Conservation (phyloP, 2,888 invertebrate genomes). For the Drosophila rellima region DNA sequence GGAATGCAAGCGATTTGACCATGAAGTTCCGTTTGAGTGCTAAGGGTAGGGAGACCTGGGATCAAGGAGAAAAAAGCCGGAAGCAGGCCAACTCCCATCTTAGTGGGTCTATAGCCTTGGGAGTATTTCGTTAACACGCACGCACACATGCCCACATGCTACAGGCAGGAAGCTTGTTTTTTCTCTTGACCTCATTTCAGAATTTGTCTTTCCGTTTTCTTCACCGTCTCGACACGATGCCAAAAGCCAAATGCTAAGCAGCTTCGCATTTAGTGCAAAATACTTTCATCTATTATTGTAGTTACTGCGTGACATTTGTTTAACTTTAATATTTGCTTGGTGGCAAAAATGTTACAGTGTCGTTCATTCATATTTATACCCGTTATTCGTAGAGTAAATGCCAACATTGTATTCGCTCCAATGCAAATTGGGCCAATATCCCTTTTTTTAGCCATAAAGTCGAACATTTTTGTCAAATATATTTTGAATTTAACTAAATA, state of each 20-base stretch:
- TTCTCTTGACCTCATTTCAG: conserved; percentile 77
- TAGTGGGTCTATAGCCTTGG: conserved; percentile 38
- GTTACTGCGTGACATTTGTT: conserved; percentile 39
- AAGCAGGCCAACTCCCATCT: conserved; percentile 31
- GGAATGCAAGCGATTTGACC: conserved; percentile 76
- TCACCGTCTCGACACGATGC: conserved; percentile 22
- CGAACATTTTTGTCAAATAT: no score
- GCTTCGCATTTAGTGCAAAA: conserved; percentile 79
- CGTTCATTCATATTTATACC: conserved; percentile 4
- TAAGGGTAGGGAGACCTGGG: conserved; percentile 3
- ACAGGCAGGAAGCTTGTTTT: conserved; percentile 72
- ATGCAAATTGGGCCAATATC: no score
- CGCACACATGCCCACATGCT: conserved; percentile 25
- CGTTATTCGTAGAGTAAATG: no score
- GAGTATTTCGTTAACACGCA: conserved; percentile 3
- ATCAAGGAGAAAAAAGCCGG: conserved; percentile 16
- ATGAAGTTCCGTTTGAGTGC: conserved; percentile 62
- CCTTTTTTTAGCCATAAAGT: no score
- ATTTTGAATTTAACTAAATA: no score
- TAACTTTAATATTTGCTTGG: conserved; percentile 62
- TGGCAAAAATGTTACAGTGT: conserved; percentile 11
- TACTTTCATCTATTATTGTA: conserved; percentile 48
- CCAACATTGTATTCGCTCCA: no score
- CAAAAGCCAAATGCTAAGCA: conserved; percentile 75
- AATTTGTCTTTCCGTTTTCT: conserved; percentile 34